Evolutionary conservation across 2,113 vertebrate genomes (phyloP).

Genomic region (Bombycilla garrulus): DNA sequence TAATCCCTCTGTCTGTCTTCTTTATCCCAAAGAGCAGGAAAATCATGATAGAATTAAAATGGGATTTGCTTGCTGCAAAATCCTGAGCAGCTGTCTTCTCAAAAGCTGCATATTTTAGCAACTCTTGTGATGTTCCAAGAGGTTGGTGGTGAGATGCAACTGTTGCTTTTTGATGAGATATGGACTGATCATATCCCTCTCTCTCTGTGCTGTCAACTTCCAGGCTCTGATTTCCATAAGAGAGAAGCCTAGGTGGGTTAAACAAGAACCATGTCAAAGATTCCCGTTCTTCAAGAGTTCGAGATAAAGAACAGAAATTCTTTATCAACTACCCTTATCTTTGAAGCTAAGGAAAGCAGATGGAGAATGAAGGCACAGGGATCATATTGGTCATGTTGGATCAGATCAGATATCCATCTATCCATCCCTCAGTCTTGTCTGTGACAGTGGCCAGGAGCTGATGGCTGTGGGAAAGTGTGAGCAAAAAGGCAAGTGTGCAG

Average conservation of each 20-base stretch:
- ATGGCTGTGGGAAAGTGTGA: background rate
- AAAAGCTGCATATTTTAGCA: background rate
- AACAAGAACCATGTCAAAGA: background rate
- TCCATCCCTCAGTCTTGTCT: background rate
- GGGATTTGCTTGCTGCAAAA: conserved; percentile 30
- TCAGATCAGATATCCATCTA: background rate
- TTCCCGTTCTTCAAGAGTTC: background rate
- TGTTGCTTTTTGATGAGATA: background rate
- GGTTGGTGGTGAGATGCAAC: background rate
- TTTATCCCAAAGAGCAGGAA: conserved; percentile 36
- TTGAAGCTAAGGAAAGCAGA: background rate
- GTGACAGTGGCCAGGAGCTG: background rate
- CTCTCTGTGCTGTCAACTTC: background rate
- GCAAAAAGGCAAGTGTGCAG: background rate
- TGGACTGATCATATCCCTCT: background rate
- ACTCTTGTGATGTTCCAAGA: background rate
- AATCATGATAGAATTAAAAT: conserved; percentile 42
- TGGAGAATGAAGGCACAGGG: background rate
- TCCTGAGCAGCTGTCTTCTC: conserved; percentile 40
- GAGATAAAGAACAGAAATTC: background rate
- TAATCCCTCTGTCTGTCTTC: conserved; percentile 56
- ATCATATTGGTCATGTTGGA: background rate
- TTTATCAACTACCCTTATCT: background rate
- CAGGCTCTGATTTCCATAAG: background rate
- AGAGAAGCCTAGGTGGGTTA: background rate